A percentile compares a stretch with the other conserved stretches of the same genome.
Evolutionary conservation across 2,888 invertebrate species (phyloP).

Genomic region (Panopea generosa): DNA sequence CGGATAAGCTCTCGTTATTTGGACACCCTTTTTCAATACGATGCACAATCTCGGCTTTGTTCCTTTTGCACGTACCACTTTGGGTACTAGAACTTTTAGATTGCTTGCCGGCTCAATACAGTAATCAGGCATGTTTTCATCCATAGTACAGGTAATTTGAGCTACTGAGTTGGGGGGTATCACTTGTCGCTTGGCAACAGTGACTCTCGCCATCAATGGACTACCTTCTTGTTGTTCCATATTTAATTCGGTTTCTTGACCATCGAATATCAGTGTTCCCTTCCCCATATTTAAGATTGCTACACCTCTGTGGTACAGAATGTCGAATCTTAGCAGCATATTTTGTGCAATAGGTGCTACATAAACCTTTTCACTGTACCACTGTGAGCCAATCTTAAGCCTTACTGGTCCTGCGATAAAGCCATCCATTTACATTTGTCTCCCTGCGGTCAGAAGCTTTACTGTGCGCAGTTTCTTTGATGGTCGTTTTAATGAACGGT

Average conservation of each 20-base stretch:
- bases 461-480: too few species aligned
- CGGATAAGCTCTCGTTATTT: too few species aligned
- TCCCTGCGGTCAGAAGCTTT: too few species aligned
- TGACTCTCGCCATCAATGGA: constrained; percentile 30
- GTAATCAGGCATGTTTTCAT: not conserved
- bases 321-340: constrained; percentile 45
- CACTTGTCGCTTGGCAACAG: not conserved
- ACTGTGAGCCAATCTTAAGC: constrained; percentile 19
- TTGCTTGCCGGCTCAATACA: too few species aligned
- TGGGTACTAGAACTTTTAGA: too few species aligned
- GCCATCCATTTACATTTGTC: too few species aligned
- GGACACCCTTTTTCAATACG: too few species aligned
- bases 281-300: constrained; percentile 21
- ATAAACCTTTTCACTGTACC: constrained; percentile 21
- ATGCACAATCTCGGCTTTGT: too few species aligned
- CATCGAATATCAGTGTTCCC: constrained; percentile 16
- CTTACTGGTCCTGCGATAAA: too few species aligned
- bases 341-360: constrained; percentile 50
- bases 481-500: too few species aligned
- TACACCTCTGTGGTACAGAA: constrained; percentile 10
- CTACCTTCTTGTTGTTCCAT: not conserved
- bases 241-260: constrained; percentile 3
- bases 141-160: constrained; percentile 17
- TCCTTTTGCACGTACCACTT: too few species aligned
- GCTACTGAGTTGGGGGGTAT: constrained; percentile 40